Evolutionary conservation across 2,797 vertebrate genomes (phyloP).

Genomic region (Spea hammondii): DNA sequence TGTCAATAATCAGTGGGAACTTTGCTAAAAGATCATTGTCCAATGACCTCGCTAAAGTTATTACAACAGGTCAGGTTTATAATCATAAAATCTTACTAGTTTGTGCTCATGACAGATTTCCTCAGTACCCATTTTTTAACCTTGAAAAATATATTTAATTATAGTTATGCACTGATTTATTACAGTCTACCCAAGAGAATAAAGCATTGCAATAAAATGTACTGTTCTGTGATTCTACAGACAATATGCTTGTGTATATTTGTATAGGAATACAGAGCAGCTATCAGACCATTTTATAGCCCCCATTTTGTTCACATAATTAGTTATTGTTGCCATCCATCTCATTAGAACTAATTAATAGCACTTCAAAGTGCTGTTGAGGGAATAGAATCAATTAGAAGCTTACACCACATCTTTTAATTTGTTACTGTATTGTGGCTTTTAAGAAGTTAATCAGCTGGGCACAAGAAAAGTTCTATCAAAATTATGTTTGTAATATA

Average conservation of each 20-base stretch:
- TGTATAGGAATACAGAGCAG: conserved; percentile 43
- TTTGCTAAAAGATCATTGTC: conserved; percentile 64
- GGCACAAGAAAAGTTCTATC: conserved; percentile 25
- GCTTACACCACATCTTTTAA: conserved; percentile 52
- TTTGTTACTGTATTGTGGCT: conserved; percentile 48
- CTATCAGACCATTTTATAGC: conserved; percentile 50
- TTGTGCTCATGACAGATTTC: conserved; percentile 10
- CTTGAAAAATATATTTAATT: conserved; percentile 22
- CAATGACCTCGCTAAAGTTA: conserved; percentile 60
- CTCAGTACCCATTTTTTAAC: conserved; percentile 13
- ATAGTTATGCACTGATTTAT: conserved; percentile 22
- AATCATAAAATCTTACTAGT: conserved; percentile 59
- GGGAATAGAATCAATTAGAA: conserved; percentile 54
- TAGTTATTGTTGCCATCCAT: conserved; percentile 53
- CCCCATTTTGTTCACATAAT: conserved; percentile 52
- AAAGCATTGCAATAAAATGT: conserved; percentile 33
- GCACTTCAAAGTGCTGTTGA: conserved; percentile 51
- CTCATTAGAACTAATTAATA: conserved; percentile 54
- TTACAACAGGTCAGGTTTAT: conserved; percentile 64
- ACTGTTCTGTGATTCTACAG: conserved; percentile 41
- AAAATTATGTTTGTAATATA: conserved; percentile 11
- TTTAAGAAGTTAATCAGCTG: conserved; percentile 45
- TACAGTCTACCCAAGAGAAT: background rate
- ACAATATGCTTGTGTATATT: conserved; percentile 47
- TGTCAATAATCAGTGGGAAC: conserved; percentile 76